A percentile compares a stretch with the other conserved stretches of the same genome.
Conservation (phyloP, 2,888 invertebrate genomes). For the Megaustenia siamemsis region DNA sequence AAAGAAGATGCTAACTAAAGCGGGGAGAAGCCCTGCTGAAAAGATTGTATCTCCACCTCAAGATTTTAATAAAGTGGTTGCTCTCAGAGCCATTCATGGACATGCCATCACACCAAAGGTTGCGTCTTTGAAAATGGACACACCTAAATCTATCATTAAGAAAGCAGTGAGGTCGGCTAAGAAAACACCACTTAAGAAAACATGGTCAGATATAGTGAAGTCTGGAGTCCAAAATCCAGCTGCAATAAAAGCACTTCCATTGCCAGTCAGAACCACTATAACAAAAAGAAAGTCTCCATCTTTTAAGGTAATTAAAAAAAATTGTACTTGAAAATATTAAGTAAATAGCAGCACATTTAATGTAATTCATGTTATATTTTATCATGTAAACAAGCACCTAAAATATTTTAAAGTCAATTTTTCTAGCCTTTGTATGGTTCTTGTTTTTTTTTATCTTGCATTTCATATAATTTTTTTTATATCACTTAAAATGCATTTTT, state of each 20-base stretch:
- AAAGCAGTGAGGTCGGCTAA: conserved; percentile 37
- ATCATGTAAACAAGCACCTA: no score
- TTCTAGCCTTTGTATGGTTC: no score
- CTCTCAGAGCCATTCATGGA: conserved; percentile 74
- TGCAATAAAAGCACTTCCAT: conserved; percentile 41
- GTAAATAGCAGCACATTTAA: no score
- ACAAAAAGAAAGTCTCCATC: conserved; percentile 28
- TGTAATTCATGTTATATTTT: no score
- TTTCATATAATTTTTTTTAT: no score
- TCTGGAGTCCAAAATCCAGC: conserved; percentile 60
- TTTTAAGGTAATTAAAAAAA: not conserved
- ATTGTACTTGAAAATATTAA: no score
- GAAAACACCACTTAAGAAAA: conserved; percentile 54
- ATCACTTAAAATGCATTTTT: no score
- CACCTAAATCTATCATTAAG: conserved; percentile 42
- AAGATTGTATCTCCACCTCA: conserved; percentile 62
- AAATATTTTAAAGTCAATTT: no score
- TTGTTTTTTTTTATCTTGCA: no score
- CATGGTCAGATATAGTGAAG: conserved; percentile 75
- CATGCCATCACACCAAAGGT: conserved; percentile 73
- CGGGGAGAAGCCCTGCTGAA: conserved; percentile 53
- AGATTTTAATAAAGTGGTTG: conserved; percentile 70
- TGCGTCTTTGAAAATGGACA: conserved; percentile 47
- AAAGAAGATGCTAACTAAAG: conserved; percentile 51
- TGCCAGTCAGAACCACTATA: conserved; percentile 21